A percentile compares a stretch with the other conserved stretches of the same genome.
These are phyloP conservation scores for Nannoperca obscura DNA, from an alignment of 2,797 vertebrate genomes.

Conservation along the genomic window DNA sequence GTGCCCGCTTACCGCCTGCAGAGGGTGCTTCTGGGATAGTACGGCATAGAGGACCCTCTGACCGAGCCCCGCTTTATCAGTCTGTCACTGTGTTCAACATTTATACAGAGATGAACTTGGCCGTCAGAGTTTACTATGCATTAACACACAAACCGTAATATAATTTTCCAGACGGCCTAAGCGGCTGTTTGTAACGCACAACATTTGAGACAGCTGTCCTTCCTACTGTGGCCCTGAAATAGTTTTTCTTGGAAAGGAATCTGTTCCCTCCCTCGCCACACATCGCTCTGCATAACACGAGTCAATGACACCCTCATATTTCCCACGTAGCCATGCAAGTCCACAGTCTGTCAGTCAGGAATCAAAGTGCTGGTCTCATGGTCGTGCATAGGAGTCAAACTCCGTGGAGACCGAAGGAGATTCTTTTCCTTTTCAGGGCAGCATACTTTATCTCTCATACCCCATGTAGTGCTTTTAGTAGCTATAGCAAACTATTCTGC, in stretches of 20 bases:
- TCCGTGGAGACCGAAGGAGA: constrained; percentile 15
- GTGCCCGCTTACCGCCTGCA: constrained; percentile 94
- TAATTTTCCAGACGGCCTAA: neutral
- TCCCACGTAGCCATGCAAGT: constrained; percentile 9
- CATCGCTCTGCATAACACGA: neutral
- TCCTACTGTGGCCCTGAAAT: constrained; percentile 9
- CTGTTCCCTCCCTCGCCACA: neutral
- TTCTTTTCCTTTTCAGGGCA: constrained; percentile 33
- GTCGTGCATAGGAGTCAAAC: constrained; percentile 41
- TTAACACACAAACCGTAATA: neutral
- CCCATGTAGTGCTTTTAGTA: constrained; percentile 22
- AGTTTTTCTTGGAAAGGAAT: neutral
- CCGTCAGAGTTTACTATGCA: constrained; percentile 8
- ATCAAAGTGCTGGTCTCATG: constrained; percentile 38
- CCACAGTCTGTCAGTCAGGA: constrained; percentile 3
- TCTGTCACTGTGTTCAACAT: constrained; percentile 25
- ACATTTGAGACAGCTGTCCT: neutral
- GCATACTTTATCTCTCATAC: constrained; percentile 11
- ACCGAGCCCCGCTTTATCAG: neutral
- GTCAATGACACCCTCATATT: neutral
- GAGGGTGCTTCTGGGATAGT: constrained; percentile 96
- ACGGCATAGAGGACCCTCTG: neutral
- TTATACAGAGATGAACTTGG: neutral
- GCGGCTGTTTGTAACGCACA: constrained; percentile 17
- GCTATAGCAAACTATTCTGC: constrained; percentile 20